Conservation (phyloP, 1,140 invertebrate genomes). For the Centruroides vittatus region DNA sequence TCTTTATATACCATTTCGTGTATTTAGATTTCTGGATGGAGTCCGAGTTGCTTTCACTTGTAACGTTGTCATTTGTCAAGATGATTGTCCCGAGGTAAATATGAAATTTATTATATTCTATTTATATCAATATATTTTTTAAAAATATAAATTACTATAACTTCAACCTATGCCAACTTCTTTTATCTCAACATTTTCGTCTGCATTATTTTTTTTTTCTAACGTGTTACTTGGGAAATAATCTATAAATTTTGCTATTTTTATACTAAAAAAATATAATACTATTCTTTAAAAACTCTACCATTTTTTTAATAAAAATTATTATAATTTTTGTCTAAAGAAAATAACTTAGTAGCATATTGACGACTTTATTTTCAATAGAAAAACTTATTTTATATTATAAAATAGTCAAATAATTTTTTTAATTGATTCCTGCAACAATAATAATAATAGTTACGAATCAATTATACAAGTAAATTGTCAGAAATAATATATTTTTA, state of each 20-base stretch:
- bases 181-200: neutral
- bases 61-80: slow-evolving; percentile 13
- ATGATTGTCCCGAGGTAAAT: slow-evolving; percentile 11
- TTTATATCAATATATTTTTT: neutral
- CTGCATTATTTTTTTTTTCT: neutral
- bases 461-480: too few species aligned
- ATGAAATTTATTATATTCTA: neutral
- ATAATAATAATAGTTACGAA: too few species aligned
- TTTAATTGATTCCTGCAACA: too few species aligned
- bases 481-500: too few species aligned
- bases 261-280: neutral
- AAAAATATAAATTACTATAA: neutral
- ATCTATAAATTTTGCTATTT: neutral
- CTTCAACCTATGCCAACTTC: too few species aligned
- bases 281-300: too few species aligned
- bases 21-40: slow-evolving; percentile 11
- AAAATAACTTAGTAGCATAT: too few species aligned
- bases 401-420: too few species aligned
- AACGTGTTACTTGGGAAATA: neutral
- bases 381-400: too few species aligned
- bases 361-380: too few species aligned
- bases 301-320: too few species aligned
- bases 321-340: too few species aligned
- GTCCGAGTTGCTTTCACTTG: slow-evolving; percentile 7
- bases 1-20: slow-evolving; percentile 9